Conservation (phyloP, 2,888 invertebrate genomes). For the Craniophora ligustri region DNA sequence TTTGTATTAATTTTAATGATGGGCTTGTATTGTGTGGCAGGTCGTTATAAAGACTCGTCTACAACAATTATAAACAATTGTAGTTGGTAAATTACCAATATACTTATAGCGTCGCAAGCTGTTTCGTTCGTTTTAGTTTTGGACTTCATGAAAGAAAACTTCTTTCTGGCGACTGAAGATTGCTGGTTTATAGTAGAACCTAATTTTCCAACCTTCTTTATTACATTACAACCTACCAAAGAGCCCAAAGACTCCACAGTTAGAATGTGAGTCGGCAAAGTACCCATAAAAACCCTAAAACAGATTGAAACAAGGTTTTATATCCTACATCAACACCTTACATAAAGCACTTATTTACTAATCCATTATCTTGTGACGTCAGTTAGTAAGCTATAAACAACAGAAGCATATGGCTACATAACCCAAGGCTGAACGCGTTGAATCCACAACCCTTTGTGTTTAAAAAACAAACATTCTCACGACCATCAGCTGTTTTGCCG, state of each 20-base stretch:
- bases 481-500: conserved; percentile 54
- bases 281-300: too few species aligned
- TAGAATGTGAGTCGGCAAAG: too few species aligned
- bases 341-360: too few species aligned
- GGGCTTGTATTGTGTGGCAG: conserved; percentile 3
- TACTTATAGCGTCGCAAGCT: not conserved
- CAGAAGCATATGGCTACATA: conserved; percentile 13
- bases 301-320: too few species aligned
- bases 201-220: too few species aligned
- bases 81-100: not conserved
- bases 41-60: not conserved
- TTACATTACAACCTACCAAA: too few species aligned
- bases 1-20: conserved; percentile 33
- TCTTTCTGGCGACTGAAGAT: too few species aligned
- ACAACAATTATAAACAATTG: not conserved
- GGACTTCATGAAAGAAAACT: too few species aligned
- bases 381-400: conserved; percentile 11
- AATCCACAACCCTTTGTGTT: conserved; percentile 48
- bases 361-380: not conserved
- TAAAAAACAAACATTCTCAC: conserved; percentile 62
- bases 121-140: too few species aligned
- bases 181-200: too few species aligned
- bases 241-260: too few species aligned
- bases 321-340: too few species aligned
- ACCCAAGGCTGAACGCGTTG: conserved; percentile 20